Evolutionary conservation across 2,888 invertebrate genomes (phyloP).

Genomic region (Cheilosia impressa): DNA sequence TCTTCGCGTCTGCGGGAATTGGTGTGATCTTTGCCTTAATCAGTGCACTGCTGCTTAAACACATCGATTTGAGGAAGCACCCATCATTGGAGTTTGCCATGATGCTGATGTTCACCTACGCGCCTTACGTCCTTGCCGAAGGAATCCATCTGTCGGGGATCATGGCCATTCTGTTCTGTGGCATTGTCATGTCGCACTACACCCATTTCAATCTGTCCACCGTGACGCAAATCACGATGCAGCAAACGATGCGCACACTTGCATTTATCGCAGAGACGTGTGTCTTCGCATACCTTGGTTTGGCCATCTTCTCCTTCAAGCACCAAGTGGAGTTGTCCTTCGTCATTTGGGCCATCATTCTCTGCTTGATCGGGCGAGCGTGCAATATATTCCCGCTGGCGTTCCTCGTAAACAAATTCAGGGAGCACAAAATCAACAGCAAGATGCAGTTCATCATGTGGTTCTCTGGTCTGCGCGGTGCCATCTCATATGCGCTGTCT

Average conservation of each 20-base stretch:
- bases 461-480: slow-evolving; percentile 98
- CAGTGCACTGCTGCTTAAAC: slow-evolving; percentile 96
- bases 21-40: slow-evolving; percentile 97
- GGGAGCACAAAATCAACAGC: slow-evolving; percentile 98
- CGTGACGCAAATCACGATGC: slow-evolving; percentile 99
- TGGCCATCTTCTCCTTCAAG: slow-evolving; percentile 92
- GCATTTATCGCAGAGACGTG: slow-evolving; percentile 99
- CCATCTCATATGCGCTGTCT: slow-evolving; percentile 98
- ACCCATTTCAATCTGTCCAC: slow-evolving; percentile 99
- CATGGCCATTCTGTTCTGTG: slow-evolving; percentile 99
- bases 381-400: slow-evolving; percentile 98
- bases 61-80: slow-evolving; percentile 97
- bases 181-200: slow-evolving; percentile 99
- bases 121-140: slow-evolving; percentile 98
- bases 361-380: slow-evolving; percentile 96
- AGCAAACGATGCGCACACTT: slow-evolving; percentile 97
- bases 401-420: slow-evolving; percentile 95
- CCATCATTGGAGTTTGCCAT: slow-evolving; percentile 99
- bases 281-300: slow-evolving; percentile 97
- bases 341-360: slow-evolving; percentile 96
- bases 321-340: slow-evolving; percentile 96
- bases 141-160: slow-evolving; percentile 98
- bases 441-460: slow-evolving; percentile 99
- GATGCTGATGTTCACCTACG: slow-evolving; percentile 99
- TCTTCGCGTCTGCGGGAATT: slow-evolving; percentile 98